Conservation (phyloP, 2,113 vertebrate genomes). For the Tamias sibiricus region DNA sequence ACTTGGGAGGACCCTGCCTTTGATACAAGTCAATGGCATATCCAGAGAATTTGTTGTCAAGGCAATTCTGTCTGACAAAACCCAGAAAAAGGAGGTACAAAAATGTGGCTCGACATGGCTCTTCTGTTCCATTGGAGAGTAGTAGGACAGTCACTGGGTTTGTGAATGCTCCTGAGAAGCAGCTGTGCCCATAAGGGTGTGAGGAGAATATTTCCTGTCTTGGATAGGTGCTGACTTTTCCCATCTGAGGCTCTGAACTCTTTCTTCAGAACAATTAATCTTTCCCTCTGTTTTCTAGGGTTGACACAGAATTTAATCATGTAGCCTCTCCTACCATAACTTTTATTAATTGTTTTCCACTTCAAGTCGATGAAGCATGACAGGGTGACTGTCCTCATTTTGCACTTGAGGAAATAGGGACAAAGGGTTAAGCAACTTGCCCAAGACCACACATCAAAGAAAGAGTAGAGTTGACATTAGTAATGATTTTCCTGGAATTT, state of each 20-base stretch:
- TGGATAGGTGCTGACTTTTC: neutral
- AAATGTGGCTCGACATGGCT: neutral
- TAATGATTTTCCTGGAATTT: slow-evolving; percentile 38
- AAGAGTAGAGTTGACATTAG: neutral
- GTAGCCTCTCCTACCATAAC: slow-evolving; percentile 24
- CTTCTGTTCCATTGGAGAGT: rapidly evolving
- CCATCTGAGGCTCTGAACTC: neutral
- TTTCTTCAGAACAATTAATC: neutral
- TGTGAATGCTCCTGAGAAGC: neutral
- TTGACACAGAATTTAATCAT: slow-evolving; percentile 34
- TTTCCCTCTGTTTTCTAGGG: slow-evolving; percentile 3
- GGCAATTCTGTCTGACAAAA: neutral
- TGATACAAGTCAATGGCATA: neutral
- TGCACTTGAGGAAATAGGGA: slow-evolving; percentile 42
- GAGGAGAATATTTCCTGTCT: neutral
- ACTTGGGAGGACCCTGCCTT: neutral
- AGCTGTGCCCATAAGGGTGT: neutral
- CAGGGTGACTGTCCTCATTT: slow-evolving; percentile 23
- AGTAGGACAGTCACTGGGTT: rapidly evolving
- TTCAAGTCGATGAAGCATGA: neutral
- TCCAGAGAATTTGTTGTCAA: neutral
- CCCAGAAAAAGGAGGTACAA: neutral
- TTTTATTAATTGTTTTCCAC: slow-evolving; percentile 58
- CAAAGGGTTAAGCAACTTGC: neutral
- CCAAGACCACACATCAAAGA: slow-evolving; percentile 2